These are phyloP conservation scores for Pseudomyrmex pallidus DNA, from an alignment of 1,140 invertebrate species.

Conservation along the genomic window DNA sequence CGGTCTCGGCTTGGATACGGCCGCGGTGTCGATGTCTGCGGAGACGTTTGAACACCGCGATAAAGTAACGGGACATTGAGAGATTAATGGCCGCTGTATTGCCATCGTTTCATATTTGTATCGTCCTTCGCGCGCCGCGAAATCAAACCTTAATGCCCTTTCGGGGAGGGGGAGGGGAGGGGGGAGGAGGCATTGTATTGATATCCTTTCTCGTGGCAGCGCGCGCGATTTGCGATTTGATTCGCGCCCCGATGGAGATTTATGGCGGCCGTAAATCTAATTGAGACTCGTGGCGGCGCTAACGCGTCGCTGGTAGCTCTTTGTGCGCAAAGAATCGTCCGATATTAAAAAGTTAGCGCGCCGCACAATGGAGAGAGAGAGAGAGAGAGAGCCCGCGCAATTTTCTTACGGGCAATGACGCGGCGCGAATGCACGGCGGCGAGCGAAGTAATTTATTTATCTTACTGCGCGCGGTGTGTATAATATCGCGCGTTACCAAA, in stretches of 20 bases:
- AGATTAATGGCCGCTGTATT: slow-evolving; percentile 63
- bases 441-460: slow-evolving; percentile 49
- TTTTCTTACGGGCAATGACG: slow-evolving; percentile 28
- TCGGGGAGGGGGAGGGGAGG: too few species aligned
- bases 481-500: slow-evolving; percentile 5
- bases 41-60: slow-evolving; percentile 52
- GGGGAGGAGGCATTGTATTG: slow-evolving; percentile 54
- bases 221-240: slow-evolving; percentile 63
- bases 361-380: slow-evolving; percentile 9
- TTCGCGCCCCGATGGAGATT: slow-evolving; percentile 43
- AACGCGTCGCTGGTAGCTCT: slow-evolving; percentile 49
- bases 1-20: slow-evolving; percentile 22
- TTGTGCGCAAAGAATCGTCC: slow-evolving; percentile 1
- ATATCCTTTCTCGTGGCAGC: slow-evolving; percentile 46
- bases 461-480: not conserved
- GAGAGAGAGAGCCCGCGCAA: too few species aligned
- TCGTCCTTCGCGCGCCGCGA: slow-evolving; percentile 42
- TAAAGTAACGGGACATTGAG: slow-evolving; percentile 61
- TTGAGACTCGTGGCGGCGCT: slow-evolving; percentile 46
- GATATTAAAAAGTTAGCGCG: slow-evolving; percentile 44
- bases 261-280: slow-evolving; percentile 44
- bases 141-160: slow-evolving; percentile 43
- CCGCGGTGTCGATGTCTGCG: slow-evolving; percentile 45
- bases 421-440: slow-evolving; percentile 21
- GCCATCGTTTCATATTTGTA: slow-evolving; percentile 69